Percentiles rank a stretch among this genome's conserved stretches.
Evolutionary conservation across 2,797 vertebrate genomes (phyloP).

Genomic region (Rhyacichthys aspro): DNA sequence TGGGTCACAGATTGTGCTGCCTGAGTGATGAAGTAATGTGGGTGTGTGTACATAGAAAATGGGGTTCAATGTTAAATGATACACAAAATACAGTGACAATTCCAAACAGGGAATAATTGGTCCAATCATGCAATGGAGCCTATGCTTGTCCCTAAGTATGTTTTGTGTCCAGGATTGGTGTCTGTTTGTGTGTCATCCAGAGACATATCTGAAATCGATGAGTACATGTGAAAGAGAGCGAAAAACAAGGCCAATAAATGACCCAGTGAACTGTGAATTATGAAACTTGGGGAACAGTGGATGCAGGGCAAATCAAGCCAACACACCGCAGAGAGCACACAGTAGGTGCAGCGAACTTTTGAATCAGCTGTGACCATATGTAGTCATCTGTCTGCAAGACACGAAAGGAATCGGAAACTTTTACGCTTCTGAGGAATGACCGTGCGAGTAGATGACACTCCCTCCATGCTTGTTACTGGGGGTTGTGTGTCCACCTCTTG

Average conservation of each 20-base stretch:
- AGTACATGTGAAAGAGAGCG: constrained; percentile 30
- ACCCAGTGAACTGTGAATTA: constrained; percentile 24
- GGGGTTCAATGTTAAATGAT: constrained; percentile 31
- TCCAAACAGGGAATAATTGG: background rate
- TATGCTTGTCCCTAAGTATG: too few relatives aligned
- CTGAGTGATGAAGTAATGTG: constrained; percentile 56
- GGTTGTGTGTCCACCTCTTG: constrained; percentile 46
- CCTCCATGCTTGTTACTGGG: constrained; percentile 53
- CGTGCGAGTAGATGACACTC: constrained; percentile 65
- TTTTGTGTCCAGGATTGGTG: constrained; percentile 22
- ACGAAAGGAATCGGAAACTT: constrained; percentile 70
- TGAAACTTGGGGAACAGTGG: constrained; percentile 6
- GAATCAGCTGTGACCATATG: constrained; percentile 66
- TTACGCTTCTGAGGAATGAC: constrained; percentile 63
- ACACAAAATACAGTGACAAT: constrained; percentile 8
- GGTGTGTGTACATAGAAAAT: constrained; percentile 27
- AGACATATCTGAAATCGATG: constrained; percentile 41
- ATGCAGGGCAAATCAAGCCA: constrained; percentile 2
- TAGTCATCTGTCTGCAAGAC: constrained; percentile 65
- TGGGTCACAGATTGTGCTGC: constrained; percentile 51
- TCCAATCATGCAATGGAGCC: background rate
- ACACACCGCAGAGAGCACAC: background rate
- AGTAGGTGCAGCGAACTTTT: constrained; percentile 26
- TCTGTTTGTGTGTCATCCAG: constrained; percentile 30
- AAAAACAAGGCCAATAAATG: background rate